Conservation (phyloP, 2,888 invertebrate species). For the Drosophila emarginata region DNA sequence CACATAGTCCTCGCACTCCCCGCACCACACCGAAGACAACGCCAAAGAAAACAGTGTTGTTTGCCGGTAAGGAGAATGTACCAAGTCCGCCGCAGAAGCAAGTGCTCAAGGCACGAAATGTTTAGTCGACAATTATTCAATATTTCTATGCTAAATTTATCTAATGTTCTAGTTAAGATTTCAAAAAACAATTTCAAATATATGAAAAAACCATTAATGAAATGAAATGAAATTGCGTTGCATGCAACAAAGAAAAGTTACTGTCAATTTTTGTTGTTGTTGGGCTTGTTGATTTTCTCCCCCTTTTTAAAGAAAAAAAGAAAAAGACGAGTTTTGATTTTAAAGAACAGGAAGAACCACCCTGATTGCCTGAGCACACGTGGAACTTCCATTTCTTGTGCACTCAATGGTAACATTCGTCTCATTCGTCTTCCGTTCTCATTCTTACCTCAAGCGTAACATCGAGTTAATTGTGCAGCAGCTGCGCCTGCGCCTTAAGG, state of each 20-base stretch:
- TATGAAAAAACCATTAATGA: background rate
- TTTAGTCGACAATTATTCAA: slow-evolving; percentile 42
- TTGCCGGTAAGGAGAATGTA: slow-evolving; percentile 81
- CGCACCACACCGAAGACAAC: slow-evolving; percentile 70
- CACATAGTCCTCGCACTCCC: slow-evolving; percentile 69
- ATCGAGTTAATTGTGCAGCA: slow-evolving; percentile 26
- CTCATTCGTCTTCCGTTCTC: slow-evolving; percentile 35
- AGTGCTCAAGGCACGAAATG: slow-evolving; percentile 79
- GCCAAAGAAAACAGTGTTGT: slow-evolving; percentile 81
- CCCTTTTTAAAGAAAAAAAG: no score
- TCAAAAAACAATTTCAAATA: slow-evolving; percentile 34
- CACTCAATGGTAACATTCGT: slow-evolving; percentile 57
- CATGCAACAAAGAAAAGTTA: slow-evolving; percentile 26
- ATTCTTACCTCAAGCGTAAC: slow-evolving; percentile 61
- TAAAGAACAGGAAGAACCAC: slow-evolving; percentile 13
- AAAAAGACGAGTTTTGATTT: slow-evolving; percentile 8
- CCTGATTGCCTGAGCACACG: slow-evolving; percentile 56
- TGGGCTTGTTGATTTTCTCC: background rate
- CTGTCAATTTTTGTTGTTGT: background rate
- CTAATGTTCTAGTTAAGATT: slow-evolving; percentile 37
- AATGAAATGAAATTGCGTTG: slow-evolving; percentile 27
- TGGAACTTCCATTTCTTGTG: slow-evolving; percentile 27
- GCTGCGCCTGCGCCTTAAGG: slow-evolving; percentile 58
- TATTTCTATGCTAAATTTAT: slow-evolving; percentile 29
- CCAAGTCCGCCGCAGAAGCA: slow-evolving; percentile 80